Evolutionary conservation across 1,140 invertebrate species (phyloP).

Genomic region (Artemia franciscana): DNA sequence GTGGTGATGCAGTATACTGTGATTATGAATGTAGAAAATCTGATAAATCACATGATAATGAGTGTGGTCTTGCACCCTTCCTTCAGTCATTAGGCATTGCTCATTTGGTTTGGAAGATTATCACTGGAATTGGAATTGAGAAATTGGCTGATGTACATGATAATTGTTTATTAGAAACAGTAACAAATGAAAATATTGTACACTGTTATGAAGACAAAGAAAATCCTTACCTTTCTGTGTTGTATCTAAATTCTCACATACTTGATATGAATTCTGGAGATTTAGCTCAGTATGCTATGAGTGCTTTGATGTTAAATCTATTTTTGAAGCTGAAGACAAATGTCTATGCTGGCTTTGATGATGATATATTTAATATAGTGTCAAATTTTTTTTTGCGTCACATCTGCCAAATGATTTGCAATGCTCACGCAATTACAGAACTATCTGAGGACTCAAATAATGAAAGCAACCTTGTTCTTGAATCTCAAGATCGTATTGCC

Average conservation of each 20-base stretch:
- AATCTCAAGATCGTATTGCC: slow-evolving; percentile 34
- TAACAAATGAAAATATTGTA: slow-evolving; percentile 6
- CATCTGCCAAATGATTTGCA: slow-evolving; percentile 49
- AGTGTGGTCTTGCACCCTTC: slow-evolving; percentile 37
- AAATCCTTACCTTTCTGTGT: slow-evolving; percentile 24
- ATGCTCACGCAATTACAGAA: slow-evolving; percentile 44
- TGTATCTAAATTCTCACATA: slow-evolving; percentile 33
- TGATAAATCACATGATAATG: slow-evolving; percentile 38
- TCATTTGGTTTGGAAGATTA: slow-evolving; percentile 40
- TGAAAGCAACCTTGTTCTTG: slow-evolving; percentile 2
- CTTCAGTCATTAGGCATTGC: slow-evolving; percentile 45
- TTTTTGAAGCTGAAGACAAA: slow-evolving; percentile 28
- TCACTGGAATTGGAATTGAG: slow-evolving; percentile 24
- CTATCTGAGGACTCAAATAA: slow-evolving; percentile 14
- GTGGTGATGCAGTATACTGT: slow-evolving; percentile 39
- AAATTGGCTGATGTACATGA: slow-evolving; percentile 13
- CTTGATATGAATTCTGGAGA: slow-evolving; percentile 31
- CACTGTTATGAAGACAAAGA: slow-evolving; percentile 9
- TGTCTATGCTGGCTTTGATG: slow-evolving; percentile 21
- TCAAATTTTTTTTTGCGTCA: slow-evolving; percentile 38
- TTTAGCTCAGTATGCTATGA: slow-evolving; percentile 36
- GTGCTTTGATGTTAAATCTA: slow-evolving; percentile 28
- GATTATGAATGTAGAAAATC: slow-evolving; percentile 29
- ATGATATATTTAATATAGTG: slow-evolving; percentile 17
- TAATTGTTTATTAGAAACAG: slow-evolving; percentile 5